phyloP scores from a whole-genome alignment of 2,888 invertebrate species.

The Caenorhabditis uteleia region DNA sequence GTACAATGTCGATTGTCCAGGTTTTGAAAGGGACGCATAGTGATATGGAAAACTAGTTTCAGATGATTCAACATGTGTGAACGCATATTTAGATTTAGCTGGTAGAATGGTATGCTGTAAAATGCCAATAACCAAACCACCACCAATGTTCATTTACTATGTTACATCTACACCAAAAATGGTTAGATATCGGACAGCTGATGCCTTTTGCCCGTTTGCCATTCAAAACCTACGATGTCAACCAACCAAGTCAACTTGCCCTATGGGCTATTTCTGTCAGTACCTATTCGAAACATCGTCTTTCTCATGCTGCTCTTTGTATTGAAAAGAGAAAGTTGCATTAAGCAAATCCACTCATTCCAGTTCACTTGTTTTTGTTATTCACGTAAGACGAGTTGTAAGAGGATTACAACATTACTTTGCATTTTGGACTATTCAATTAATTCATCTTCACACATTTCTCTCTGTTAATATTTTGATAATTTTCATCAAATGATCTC shows the following conservation, averaged over 20 bases:
- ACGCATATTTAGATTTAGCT: slow-evolving; percentile 35
- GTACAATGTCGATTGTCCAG: slow-evolving; percentile 40
- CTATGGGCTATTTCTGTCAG: slow-evolving; percentile 39
- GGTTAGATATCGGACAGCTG: slow-evolving; percentile 27
- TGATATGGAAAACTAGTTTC: background rate
- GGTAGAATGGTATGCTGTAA: slow-evolving; percentile 42
- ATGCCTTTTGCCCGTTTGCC: slow-evolving; percentile 29
- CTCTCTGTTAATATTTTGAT: background rate
- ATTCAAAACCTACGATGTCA: slow-evolving; percentile 25
- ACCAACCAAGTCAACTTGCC: slow-evolving; percentile 33
- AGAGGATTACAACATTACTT: background rate
- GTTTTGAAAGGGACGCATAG: slow-evolving; percentile 5
- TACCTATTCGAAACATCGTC: slow-evolving; percentile 26
- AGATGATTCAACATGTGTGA: slow-evolving; percentile 29
- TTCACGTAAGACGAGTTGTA: background rate
- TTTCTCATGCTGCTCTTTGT: slow-evolving; percentile 37
- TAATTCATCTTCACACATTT: background rate
- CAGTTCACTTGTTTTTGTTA: background rate
- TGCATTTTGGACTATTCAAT: too few species aligned
- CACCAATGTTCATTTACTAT: slow-evolving; percentile 25
- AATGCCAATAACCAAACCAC: slow-evolving; percentile 37
- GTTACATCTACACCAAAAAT: slow-evolving; percentile 32
- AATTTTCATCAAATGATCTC: background rate
- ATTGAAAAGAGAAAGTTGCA: too few species aligned
- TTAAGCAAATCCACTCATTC: too few species aligned